Base-by-base conservation (phyloP, 2,888 invertebrate species). In the Xanthostigma xanthostigma region DNA sequence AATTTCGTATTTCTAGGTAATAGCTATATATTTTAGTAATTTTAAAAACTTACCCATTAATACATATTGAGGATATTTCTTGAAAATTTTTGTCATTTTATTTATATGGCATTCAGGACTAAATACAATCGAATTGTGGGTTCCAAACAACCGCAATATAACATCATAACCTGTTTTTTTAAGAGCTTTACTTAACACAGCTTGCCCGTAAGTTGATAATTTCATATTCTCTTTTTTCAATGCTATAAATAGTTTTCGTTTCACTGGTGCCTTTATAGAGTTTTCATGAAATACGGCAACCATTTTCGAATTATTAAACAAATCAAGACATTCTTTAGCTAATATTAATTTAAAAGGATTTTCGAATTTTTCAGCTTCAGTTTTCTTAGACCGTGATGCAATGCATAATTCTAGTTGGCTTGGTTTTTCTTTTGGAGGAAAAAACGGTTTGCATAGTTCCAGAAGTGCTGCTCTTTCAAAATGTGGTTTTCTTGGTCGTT, bases 301-400 rank as follows among this genome's bases (percentile, higher is more conserved):
- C 72, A 88, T 75, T 57, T 76, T 76, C 0, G 88, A 84, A 45
- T 74, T 74, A 45, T 79, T 72, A 56, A 88, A 77, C 77, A 80
- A 79, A 57, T 82, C 72, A 2, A 75, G 67, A 50, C 81, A 73
- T 64, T 89, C 86, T 44, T 74, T 75, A 0, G 85, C 84, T 49
- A 88, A 68, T 44, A 89, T 81, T 50, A 69, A 67, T 62, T 83
- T 79, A 60, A 83, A 85, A 0, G 83, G 84, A 63, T 84, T 83
- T 17, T 79, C 76, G 5, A 69, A 60, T 47, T 68, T 64, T n/a
- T 58, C 52, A 27, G 57, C 61, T 12, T 37, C 50, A 3, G 50
- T 51, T 40, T 57, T 58, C 40, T 62, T 38, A 46, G 50, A 55
- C 13, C 36, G 35, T 35, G 63, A 57, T 56, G 70, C 65, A 44